Percentiles rank a stretch among this genome's conserved stretches.
Conservation (phyloP, 2,797 vertebrate species). For the Rhodeus uyekii region DNA sequence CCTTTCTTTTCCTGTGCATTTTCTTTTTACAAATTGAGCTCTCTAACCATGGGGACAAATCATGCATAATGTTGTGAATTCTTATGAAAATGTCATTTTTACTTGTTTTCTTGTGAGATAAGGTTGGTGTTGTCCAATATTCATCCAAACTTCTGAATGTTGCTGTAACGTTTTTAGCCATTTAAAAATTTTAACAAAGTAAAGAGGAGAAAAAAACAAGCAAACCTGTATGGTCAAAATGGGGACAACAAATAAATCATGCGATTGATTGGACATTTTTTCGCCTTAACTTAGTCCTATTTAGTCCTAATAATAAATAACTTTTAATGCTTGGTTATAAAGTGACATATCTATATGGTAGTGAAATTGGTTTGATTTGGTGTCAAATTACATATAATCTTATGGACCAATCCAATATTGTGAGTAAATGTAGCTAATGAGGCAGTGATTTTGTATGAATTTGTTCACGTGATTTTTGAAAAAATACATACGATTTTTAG, state of each 20-base stretch:
- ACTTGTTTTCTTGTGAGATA: background rate
- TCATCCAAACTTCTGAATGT: background rate
- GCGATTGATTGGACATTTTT: background rate
- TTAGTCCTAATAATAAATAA: no score
- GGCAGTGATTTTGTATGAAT: background rate
- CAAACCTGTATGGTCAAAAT: background rate
- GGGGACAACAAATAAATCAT: background rate
- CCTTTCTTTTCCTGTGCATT: no score
- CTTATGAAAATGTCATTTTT: background rate
- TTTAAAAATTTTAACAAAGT: background rate
- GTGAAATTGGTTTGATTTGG: background rate
- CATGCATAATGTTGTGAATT: background rate
- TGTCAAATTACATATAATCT: no score
- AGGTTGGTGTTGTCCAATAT: background rate
- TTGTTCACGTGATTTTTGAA: background rate
- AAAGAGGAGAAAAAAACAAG: background rate
- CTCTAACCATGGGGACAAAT: no score
- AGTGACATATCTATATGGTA: background rate
- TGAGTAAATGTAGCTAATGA: background rate
- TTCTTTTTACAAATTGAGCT: no score
- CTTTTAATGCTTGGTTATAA: background rate
- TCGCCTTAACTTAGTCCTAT: no score
- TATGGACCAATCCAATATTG: background rate
- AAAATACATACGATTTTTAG: background rate
- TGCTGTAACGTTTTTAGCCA: background rate